Percentiles rank a stretch among this genome's conserved stretches.
phyloP scores from a whole-genome alignment of 2,888 invertebrate genomes.

The Melanargia galathea region DNA sequence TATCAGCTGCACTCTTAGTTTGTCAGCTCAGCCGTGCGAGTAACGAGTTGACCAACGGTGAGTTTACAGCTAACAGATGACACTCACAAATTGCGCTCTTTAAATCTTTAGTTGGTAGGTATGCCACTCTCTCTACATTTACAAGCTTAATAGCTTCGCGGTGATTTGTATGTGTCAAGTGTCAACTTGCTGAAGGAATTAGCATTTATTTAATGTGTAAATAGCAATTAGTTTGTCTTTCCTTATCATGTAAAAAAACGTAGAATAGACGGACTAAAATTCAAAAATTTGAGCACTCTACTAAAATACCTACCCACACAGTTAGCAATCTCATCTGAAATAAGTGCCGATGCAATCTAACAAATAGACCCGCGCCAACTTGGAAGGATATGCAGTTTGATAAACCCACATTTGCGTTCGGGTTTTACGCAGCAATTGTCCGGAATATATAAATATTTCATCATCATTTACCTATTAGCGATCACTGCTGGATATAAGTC shows the following conservation, averaged over 20 bases:
- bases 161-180: slow-evolving; percentile 16
- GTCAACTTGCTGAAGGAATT: background rate
- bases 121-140: slow-evolving; percentile 13
- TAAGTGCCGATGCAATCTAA: too few relatives aligned
- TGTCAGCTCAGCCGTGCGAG: slow-evolving; percentile 17
- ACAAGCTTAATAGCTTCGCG: slow-evolving; percentile 20
- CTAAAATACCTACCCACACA: too few relatives aligned
- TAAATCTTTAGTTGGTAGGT: slow-evolving; percentile 12
- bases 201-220: background rate
- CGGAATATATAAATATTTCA: too few relatives aligned
- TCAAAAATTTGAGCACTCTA: background rate
- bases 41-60: slow-evolving; percentile 10
- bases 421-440: too few relatives aligned
- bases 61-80: slow-evolving; percentile 18
- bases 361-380: too few relatives aligned
- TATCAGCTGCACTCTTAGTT: slow-evolving; percentile 28
- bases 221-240: background rate
- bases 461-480: too few relatives aligned
- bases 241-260: too few relatives aligned
- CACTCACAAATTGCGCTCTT: slow-evolving; percentile 29
- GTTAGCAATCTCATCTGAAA: too few relatives aligned
- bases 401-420: too few relatives aligned
- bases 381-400: too few relatives aligned
- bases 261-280: background rate
- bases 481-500: too few relatives aligned